phyloP scores from a whole-genome alignment of 2,113 vertebrate genomes.

The Symphodus melops region DNA sequence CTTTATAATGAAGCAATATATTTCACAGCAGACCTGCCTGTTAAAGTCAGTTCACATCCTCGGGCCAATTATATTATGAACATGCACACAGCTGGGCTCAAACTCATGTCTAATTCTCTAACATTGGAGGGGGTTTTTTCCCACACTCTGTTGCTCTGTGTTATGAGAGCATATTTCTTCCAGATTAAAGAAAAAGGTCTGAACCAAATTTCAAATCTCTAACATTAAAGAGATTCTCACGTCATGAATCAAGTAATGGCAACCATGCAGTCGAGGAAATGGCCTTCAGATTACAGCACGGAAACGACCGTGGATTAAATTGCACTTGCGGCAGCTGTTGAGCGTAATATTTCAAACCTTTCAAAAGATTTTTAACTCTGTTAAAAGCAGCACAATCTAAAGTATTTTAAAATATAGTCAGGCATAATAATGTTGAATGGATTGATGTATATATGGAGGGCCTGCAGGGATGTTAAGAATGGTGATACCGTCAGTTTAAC shows the following conservation, averaged over 20 bases:
- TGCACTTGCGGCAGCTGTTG: slow-evolving; percentile 52
- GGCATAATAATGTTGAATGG: background rate
- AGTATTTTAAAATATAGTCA: slow-evolving; percentile 20
- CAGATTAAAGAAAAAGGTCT: slow-evolving; percentile 62
- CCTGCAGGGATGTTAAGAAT: background rate
- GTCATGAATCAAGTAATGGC: slow-evolving; percentile 51
- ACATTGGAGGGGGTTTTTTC: background rate
- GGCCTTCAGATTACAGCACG: slow-evolving; percentile 47
- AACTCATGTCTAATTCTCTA: slow-evolving; percentile 43
- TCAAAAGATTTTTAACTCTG: slow-evolving; percentile 38
- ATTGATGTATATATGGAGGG: background rate
- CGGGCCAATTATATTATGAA: slow-evolving; percentile 58
- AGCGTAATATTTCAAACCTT: slow-evolving; percentile 46
- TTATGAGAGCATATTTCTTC: slow-evolving; percentile 45
- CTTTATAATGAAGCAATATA: slow-evolving; percentile 57
- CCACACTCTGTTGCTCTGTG: slow-evolving; percentile 37
- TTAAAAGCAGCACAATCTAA: slow-evolving; percentile 37
- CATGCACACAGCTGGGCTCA: slow-evolving; percentile 51
- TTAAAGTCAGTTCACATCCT: slow-evolving; percentile 53
- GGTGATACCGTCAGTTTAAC: background rate
- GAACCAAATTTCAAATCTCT: slow-evolving; percentile 42
- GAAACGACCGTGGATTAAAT: slow-evolving; percentile 56
- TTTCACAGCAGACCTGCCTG: slow-evolving; percentile 43
- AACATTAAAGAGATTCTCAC: slow-evolving; percentile 45
- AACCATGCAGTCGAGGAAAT: slow-evolving; percentile 32